These are phyloP conservation scores for Paracyclopina nana DNA, from an alignment of 1,140 invertebrate genomes.

Conservation along the genomic window DNA sequence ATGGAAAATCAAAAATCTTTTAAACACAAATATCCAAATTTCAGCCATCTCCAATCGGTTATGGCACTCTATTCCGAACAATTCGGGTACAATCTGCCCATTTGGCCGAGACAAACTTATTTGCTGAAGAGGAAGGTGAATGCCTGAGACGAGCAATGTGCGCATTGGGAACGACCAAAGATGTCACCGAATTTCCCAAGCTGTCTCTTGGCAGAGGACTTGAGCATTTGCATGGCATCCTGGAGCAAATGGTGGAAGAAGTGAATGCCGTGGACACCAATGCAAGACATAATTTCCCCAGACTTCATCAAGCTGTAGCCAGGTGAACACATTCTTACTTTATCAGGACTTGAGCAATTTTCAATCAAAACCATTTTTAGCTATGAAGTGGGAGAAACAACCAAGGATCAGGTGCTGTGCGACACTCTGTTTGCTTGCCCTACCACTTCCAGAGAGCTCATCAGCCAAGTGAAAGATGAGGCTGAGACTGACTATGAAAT, in stretches of 20 bases:
- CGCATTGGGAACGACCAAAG: neutral
- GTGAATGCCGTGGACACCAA: neutral
- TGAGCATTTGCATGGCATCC: neutral
- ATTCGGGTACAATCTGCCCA: neutral
- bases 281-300: neutral
- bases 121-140: neutral
- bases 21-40: no score
- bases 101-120: neutral
- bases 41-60: no score
- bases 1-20: no score
- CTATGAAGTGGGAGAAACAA: neutral
- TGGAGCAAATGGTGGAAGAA: neutral
- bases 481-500: neutral
- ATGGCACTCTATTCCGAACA: no score
- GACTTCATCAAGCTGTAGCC: neutral
- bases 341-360: no score
- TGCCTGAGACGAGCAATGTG: neutral
- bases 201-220: neutral
- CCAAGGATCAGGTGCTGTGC: neutral
- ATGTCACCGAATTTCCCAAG: no score
- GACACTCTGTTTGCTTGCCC: neutral
- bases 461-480: neutral
- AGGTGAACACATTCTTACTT: no score
- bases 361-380: no score
- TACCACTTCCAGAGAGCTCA: neutral